Evolutionary conservation across 2,113 vertebrate genomes (phyloP).

Genomic region (Lipotes vexillifer): DNA sequence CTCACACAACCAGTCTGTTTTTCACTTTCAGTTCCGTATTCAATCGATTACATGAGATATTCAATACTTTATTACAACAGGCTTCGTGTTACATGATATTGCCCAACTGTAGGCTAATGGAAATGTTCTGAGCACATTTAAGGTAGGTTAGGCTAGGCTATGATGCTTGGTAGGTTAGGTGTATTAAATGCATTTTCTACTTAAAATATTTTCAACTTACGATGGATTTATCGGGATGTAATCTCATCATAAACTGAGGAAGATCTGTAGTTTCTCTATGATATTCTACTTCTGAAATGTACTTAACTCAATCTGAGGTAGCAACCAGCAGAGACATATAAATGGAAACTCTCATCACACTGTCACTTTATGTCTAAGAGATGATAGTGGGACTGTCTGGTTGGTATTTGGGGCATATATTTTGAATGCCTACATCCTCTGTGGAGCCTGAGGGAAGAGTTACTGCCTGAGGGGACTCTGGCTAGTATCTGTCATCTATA

Average conservation of each 20-base stretch:
- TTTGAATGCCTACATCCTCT: conserved; percentile 48
- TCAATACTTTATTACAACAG: neutral
- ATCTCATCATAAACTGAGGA: neutral
- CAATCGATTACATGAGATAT: neutral
- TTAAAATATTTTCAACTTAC: neutral
- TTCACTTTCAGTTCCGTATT: neutral
- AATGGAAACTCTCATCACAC: conserved; percentile 15
- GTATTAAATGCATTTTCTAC: neutral
- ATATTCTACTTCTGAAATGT: conserved; percentile 38
- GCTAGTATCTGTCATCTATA: conserved; percentile 21
- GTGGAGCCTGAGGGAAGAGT: conserved; percentile 26
- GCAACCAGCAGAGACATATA: conserved; percentile 30
- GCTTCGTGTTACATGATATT: neutral
- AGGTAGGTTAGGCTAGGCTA: neutral
- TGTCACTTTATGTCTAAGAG: conserved; percentile 38
- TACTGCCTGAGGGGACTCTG: conserved; percentile 30
- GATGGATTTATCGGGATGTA: neutral
- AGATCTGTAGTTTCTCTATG: neutral
- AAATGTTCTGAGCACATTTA: neutral
- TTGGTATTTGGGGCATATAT: conserved; percentile 42
- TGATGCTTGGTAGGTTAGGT: neutral
- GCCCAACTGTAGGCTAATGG: neutral
- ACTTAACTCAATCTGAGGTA: conserved; percentile 17
- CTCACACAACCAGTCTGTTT: neutral
- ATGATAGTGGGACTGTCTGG: conserved; percentile 8